Base-by-base conservation (phyloP, 2,113 vertebrate species). In the Entosphenus tridentatus region DNA sequence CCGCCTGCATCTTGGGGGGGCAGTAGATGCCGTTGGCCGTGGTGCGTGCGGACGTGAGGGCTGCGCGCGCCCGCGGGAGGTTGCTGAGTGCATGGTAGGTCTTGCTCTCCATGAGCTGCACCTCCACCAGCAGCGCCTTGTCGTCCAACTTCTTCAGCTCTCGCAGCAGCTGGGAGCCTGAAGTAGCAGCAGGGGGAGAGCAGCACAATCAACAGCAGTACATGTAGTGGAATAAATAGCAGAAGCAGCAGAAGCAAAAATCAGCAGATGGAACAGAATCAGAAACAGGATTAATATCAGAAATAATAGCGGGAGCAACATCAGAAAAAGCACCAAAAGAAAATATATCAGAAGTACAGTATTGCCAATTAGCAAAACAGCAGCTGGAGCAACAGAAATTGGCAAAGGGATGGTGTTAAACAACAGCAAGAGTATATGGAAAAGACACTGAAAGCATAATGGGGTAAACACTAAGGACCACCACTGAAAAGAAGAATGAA, bases 131-230 rank as follows among this genome's bases (percentile, higher is more conserved):
- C 74, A 98, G 81, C n/a, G 89, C 89, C 79, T 98, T 98, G 78
- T 98, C 93, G 13, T 98, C 93, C 93, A 98, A 96, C 82, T 96
- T 98, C 75, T 98, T 98, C 75, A 98, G 80, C 70, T 98, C 93
- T 73, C 86, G 81, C 3, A 98, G 82, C 74, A 98, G 79, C 78
- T 96, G 90, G 71, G 93, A 83, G 67, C 88, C 93, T 98, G 69
- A 56, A 39, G 39, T 39, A 39, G 39, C 39, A 39, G 39, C 39
- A 39, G 39, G 39, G 39, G 39, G 39, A 39, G 39, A 39, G 39
- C 39, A 39, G 39, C 39, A 39, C 39, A 39, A 39, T 39, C 39
- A 39, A 6, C 39, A 39, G 39, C 4, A 39, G 39, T 39, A 39
- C 39, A 39, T 39, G 39, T 39, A 39, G 39, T 39, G 5, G 39